Evolutionary conservation across 1,140 invertebrate species (phyloP), one percentile per base, ranked within the genome.

Genomic region (Lucilia sericata): DNA sequence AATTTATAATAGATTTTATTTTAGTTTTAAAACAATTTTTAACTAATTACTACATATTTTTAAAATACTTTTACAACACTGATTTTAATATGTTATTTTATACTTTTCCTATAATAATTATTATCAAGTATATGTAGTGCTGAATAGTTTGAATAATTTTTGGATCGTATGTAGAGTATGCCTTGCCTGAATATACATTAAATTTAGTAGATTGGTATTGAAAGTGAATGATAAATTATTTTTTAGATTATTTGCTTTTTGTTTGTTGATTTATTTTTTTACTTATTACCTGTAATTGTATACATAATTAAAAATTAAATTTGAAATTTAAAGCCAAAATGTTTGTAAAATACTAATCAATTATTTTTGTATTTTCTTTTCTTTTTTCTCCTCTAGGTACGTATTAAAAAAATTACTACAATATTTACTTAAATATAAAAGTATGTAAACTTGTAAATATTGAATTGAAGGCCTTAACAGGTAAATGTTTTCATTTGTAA

Each of bases 361-460:
- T 60, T 60, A 7, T 60, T 42, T 17, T 10, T 70, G 3, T 70
- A 70, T 70, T 70, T 19, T 70, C 65, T 21, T 70, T 70, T 70
- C 8, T 21, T n/a, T 70, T 70, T 55, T 70, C 65, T 70, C 65
- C 21, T 70, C 65, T 70, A 70, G 65, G 65, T 70, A 70, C 65
- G 65, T 70, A 70, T 70, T n/a, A 70, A 70, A 70, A 10, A 7
- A 70, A 70, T n/a, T 60, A n/a, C 55, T 7, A 60, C 14, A 17
- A n/a, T 60, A 14, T 19, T 12, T 55, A 55, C 17, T 55, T 55
- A 55, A 55, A 12, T 55, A 55, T 17, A 55, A 17, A 8, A 55
- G 12, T 55, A 55, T 55, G 51, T 55, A 55, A 55, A 14, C 8
- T 25, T 70, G 2, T 2, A 70, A 70, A 70, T 30, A 30, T 25